These are phyloP conservation scores for Phaonia tiefii DNA, from an alignment of 2,888 invertebrate genomes.

Conservation along the genomic window DNA sequence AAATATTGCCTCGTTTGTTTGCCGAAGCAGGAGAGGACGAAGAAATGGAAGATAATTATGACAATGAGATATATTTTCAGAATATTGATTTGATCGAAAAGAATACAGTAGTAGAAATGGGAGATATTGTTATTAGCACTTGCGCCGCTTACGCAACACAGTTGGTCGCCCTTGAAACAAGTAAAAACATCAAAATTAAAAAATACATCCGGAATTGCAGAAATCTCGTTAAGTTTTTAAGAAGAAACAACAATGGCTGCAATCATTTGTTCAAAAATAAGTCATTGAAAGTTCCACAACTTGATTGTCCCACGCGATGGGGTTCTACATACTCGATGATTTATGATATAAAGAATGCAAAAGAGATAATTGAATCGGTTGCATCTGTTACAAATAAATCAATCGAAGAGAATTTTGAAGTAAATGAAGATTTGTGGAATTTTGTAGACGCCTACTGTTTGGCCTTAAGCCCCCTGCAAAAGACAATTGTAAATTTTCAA, in stretches of 20 bases:
- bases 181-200: neutral
- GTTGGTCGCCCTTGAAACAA: slow-evolving; percentile 15
- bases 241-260: slow-evolving; percentile 13
- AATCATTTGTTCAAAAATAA: neutral
- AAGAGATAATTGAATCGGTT: slow-evolving; percentile 17
- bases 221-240: slow-evolving; percentile 44
- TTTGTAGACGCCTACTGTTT: slow-evolving; percentile 14
- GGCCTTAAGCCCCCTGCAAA: slow-evolving; percentile 28
- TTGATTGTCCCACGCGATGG: slow-evolving; percentile 21
- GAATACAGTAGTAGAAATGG: neutral
- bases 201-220: slow-evolving; percentile 23
- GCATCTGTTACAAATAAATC: slow-evolving; percentile 29
- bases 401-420: slow-evolving; percentile 27
- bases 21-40: slow-evolving; percentile 15
- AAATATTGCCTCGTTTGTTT: slow-evolving; percentile 45
- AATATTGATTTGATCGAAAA: slow-evolving; percentile 13
- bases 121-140: slow-evolving; percentile 49
- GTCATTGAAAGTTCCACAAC: neutral
- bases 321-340: slow-evolving; percentile 46
- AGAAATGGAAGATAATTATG: neutral
- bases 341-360: slow-evolving; percentile 20
- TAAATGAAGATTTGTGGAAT: slow-evolving; percentile 37
- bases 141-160: slow-evolving; percentile 64
- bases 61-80: slow-evolving; percentile 42
- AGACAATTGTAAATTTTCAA: slow-evolving; percentile 39